These are phyloP conservation scores for Capreolus pygargus DNA, from an alignment of 2,113 vertebrate species.

Conservation along the genomic window DNA sequence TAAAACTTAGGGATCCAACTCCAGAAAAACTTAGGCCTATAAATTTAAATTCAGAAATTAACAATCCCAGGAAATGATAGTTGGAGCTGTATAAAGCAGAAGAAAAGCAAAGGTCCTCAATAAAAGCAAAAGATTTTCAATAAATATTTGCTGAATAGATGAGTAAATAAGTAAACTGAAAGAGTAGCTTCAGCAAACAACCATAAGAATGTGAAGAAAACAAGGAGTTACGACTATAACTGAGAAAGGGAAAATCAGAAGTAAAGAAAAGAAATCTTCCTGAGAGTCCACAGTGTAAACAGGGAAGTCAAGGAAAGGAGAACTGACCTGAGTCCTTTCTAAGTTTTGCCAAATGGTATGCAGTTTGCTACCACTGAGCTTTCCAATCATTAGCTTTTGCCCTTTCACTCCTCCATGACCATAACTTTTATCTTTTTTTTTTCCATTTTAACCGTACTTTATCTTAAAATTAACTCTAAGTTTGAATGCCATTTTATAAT, in stretches of 20 bases:
- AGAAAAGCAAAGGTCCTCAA: background rate
- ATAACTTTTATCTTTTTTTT: background rate
- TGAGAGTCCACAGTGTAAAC: background rate
- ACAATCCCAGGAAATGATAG: background rate
- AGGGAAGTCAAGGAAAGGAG: background rate
- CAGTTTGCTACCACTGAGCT: background rate
- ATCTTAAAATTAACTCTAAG: conserved; percentile 10
- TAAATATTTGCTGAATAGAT: background rate
- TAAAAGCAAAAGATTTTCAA: background rate
- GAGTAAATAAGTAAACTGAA: background rate
- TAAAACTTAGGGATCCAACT: background rate
- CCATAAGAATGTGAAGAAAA: background rate
- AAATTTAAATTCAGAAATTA: conserved; percentile 7
- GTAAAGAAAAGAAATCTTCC: background rate
- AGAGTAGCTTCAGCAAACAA: background rate
- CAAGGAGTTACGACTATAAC: background rate
- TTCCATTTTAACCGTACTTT: background rate
- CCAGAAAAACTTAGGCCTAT: background rate
- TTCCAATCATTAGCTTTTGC: background rate
- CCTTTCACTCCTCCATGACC: background rate
- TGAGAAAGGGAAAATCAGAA: background rate
- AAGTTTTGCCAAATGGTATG: background rate
- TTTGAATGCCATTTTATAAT: background rate
- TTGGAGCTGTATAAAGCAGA: background rate
- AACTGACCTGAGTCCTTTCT: background rate